Conservation (phyloP, 2,888 invertebrate genomes). For the Abrostola tripartita region DNA sequence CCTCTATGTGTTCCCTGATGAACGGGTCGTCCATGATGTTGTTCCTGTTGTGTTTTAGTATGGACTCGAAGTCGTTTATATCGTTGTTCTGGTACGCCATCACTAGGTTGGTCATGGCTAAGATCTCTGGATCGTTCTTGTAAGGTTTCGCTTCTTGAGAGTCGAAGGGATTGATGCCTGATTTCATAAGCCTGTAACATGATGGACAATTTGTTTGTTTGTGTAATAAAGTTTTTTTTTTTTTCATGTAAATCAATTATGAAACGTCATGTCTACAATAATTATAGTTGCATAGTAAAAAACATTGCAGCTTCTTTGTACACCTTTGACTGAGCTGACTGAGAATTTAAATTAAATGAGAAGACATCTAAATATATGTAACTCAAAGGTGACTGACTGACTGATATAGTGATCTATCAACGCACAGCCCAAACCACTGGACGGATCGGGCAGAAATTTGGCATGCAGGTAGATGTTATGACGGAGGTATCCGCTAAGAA, state of each 20-base stretch:
- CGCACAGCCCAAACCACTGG: no score
- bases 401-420: no score
- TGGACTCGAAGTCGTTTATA: conserved; percentile 99
- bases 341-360: no score
- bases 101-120: conserved; percentile 99
- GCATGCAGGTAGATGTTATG: no score
- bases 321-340: no score
- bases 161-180: conserved; percentile 99
- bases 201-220: not conserved
- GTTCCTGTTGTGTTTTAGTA: conserved; percentile 95
- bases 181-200: conserved; percentile 96
- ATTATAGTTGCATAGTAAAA: no score
- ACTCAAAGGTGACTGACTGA: no score
- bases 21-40: conserved; percentile 99
- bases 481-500: no score
- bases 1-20: conserved; percentile 99
- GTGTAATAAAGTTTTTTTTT: no score
- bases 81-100: conserved; percentile 99
- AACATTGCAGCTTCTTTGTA: no score
- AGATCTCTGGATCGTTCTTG: conserved; percentile 99
- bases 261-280: not conserved
- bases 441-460: no score
- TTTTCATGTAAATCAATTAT: not conserved
- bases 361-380: no score
- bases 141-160: conserved; percentile 99